Evolutionary conservation across 2,113 vertebrate genomes (phyloP), one percentile per base, ranked within the genome.

Genomic region (Petromus typicus): DNA sequence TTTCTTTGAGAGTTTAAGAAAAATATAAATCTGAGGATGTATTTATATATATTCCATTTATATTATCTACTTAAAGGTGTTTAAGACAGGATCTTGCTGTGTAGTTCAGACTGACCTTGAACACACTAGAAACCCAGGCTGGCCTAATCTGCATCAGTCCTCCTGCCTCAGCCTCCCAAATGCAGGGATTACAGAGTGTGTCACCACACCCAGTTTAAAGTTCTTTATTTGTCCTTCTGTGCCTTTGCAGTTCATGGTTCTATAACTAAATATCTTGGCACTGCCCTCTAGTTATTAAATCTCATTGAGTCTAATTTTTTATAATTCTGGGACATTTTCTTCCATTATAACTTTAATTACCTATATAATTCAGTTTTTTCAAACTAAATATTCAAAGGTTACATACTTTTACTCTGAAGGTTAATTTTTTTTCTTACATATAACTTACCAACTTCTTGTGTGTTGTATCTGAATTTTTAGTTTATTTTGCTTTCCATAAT

Each of bases 211-310:
- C 56, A 57, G 56, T 57, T 57, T 57, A 27, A 78, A 83, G 17
- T 75, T 85, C 43, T 79, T 40, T 59, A 10, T 89, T 66, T 86
- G 32, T 40, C 69, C 51, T 89, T 89, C 79, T 54, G 48, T n/a
- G 57, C 61, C 59, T 73, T 67, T 96, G 73, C 27, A 67, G 20
- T 85, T 90, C 27, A 61, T 11, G 27, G 43, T 73, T 94, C 93
- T 66, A 13, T 83, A 66, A 83, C 37, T 86, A 89, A 92, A 37
- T 92, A 67, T 67, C 27, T 95, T 95, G 66, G 54, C 56, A 82
- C 59, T 78, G 32, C 92, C 40, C 17, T 71, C 43, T 87, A 34
- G 43, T 75, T 81, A 34, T 73, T 78, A 90, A 93, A 85, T 88
- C 78, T 90, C 85, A 43, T 1, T 59, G 57, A 86, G 12, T 51